Conservation (phyloP, 2,888 invertebrate genomes). For the Drosophila parthenogenetica region DNA sequence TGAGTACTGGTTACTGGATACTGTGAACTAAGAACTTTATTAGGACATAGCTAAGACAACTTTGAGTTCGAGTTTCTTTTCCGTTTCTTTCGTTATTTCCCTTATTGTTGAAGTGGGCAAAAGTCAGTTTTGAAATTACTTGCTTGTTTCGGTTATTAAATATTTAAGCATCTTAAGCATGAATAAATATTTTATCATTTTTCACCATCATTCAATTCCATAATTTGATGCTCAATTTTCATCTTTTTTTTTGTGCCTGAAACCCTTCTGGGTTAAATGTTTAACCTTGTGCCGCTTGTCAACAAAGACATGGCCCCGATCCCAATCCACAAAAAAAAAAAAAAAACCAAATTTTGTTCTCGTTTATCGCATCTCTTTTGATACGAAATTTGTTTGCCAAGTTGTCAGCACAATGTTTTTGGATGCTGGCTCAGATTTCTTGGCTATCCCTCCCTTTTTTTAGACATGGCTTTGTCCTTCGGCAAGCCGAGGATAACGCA, state of each 20-base stretch:
- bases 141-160: constrained; percentile 32
- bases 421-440: constrained; percentile 52
- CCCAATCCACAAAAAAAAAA: too few species aligned
- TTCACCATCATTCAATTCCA: constrained; percentile 51
- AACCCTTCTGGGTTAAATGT: constrained; percentile 57
- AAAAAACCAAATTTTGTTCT: background rate
- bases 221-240: constrained; percentile 70
- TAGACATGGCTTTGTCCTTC: background rate
- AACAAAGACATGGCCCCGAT: constrained; percentile 24
- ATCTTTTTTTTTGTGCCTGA: constrained; percentile 12
- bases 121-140: constrained; percentile 7
- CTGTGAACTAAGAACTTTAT: constrained; percentile 18
- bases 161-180: constrained; percentile 32
- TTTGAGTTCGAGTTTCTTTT: background rate
- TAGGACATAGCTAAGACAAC: constrained; percentile 1
- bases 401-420: constrained; percentile 60
- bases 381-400: constrained; percentile 74
- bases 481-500: constrained; percentile 9
- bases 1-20: too few species aligned
- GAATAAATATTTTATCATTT: constrained; percentile 43
- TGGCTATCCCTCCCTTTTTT: background rate
- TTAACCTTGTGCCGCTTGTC: constrained; percentile 64
- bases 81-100: background rate
- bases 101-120: background rate
- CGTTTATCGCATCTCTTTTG: constrained; percentile 44